Percentiles rank a stretch among this genome's conserved stretches.
These are phyloP conservation scores for Cheiracanthium punctorium DNA, from an alignment of 2,888 invertebrate species.

Conservation along the genomic window DNA sequence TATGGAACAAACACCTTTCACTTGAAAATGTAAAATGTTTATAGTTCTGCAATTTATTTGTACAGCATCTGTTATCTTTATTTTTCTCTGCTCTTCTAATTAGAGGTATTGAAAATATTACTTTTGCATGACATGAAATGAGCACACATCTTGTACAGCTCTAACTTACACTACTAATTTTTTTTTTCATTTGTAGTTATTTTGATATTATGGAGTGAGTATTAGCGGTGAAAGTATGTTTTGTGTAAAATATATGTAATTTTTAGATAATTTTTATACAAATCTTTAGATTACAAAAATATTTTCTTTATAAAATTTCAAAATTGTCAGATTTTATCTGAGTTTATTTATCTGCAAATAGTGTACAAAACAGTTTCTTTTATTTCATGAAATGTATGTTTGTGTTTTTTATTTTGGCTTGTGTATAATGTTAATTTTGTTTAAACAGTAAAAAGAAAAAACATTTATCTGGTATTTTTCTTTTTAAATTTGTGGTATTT, in stretches of 20 bases:
- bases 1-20: constrained; percentile 53
- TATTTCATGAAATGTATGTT: neutral
- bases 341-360: neutral
- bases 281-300: neutral
- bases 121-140: constrained; percentile 25
- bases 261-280: constrained; percentile 5
- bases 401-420: neutral
- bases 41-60: constrained; percentile 48
- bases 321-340: neutral
- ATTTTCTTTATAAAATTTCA: neutral
- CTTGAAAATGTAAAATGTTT: constrained; percentile 54
- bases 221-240: neutral
- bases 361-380: neutral
- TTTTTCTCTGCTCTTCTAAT: constrained; percentile 10
- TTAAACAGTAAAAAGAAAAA: neutral
- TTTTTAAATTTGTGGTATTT: no score
- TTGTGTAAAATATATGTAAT: neutral
- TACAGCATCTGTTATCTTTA: constrained; percentile 54
- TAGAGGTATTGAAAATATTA: constrained; percentile 32
- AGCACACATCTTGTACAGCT: constrained; percentile 25
- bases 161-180: neutral
- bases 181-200: neutral
- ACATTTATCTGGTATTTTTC: no score
- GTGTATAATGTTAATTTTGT: neutral
- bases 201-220: constrained; percentile 1